Evolutionary conservation across 2,113 vertebrate genomes (phyloP), one percentile per base, ranked within the genome.

Genomic region (Tragelaphus scriptus): DNA sequence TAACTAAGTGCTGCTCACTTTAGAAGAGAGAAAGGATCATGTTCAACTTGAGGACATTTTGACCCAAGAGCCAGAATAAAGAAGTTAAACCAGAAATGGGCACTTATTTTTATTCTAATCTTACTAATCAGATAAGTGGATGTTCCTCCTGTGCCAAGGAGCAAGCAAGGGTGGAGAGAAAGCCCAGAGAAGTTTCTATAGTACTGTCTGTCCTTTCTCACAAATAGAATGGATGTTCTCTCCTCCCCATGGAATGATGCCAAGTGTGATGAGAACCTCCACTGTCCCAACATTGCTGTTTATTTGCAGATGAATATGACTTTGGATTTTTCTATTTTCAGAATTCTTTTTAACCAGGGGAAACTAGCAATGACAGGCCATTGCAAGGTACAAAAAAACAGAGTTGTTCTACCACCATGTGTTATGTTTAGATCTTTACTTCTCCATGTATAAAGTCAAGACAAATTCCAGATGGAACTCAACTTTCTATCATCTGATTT

Each of bases 301-400:
- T 85, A 58, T 97, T 93, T 97, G 44, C 84, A 92, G 53, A 90
- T 77, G 92, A 92, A 68, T 44, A 71, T 86, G 59, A 82, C 40
- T 44, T 96, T 75, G 56, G 10, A 68, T 81, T 93, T 94, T 93
- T 93, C 36, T 95, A 59, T 94, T 47, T 15, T 92, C 92, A 58
- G 56, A 23, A 80, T 92, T 71, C 28, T 47, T 88, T 96, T 91
- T 86, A 84, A 40, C 17, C 23, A 63, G 47, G 26, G 49, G 6
- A 93, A 95, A 63, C n/a, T 77, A 85, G 17, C 59, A 93, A 30
- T 80, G n/a, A 79, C 14, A 82, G 10, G 49, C 53, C 30, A 77
- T 71, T 90, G 28, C 93, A 19, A 92, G 40, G 14, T 85, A 61
- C 30, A 81, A 90, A 90, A 32, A 65, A 85, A n/a, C 93, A 90